phyloP scores from a whole-genome alignment of 2,888 invertebrate species.

The Phragmatobia fuliginosa region DNA sequence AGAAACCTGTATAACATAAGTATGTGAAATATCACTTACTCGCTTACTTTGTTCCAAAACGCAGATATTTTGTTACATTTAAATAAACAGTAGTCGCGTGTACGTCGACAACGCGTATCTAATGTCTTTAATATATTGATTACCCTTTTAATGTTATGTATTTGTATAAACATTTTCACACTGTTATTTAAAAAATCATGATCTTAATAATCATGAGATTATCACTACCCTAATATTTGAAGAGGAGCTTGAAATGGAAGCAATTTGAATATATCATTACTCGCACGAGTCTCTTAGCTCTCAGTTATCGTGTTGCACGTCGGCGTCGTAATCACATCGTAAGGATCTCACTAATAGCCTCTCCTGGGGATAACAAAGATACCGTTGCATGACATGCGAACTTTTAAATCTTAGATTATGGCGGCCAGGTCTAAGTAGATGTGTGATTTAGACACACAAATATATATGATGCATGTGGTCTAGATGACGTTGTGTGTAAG shows the following conservation, averaged over 20 bases:
- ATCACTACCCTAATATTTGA: not conserved
- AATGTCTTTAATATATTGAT: not conserved
- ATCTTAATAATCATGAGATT: too few relatives aligned
- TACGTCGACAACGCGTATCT: not conserved
- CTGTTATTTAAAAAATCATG: too few relatives aligned
- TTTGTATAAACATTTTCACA: too few relatives aligned
- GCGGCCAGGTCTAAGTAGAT: not conserved
- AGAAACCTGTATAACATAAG: too few relatives aligned
- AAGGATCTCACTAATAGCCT: constrained; percentile 17
- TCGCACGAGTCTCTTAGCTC: not conserved
- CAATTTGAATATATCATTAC: not conserved
- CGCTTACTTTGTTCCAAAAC: not conserved
- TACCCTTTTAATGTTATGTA: not conserved
- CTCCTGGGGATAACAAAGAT: constrained; percentile 18
- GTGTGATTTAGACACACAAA: not conserved
- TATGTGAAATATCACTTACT: constrained; percentile 5
- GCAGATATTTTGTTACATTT: not conserved
- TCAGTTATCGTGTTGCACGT: not conserved
- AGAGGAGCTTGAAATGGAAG: not conserved
- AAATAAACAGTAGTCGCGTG: not conserved
- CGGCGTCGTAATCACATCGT: constrained; percentile 1
- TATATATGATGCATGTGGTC: too few relatives aligned
- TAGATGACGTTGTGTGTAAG: too few relatives aligned
- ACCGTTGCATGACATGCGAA: constrained; percentile 11
- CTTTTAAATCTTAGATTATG: not conserved